Base-by-base conservation (phyloP, 2,888 invertebrate genomes). In the Amphipyra tragopoginis region DNA sequence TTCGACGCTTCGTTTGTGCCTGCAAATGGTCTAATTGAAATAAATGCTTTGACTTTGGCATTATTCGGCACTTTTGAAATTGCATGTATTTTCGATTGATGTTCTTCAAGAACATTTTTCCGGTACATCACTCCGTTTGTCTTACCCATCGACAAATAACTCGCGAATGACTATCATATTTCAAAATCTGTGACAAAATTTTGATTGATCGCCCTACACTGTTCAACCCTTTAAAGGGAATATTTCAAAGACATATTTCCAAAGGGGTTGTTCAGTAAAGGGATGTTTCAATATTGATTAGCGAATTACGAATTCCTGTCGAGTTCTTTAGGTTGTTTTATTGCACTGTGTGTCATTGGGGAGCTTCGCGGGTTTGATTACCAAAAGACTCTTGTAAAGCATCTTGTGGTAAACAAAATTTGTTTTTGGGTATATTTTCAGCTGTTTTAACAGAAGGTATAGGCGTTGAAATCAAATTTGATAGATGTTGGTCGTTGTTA, bases 191-290 rank as follows among this genome's bases (percentile, higher is more conserved):
- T 66, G 68, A 60, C 77, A 80, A 75, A 80, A 80, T 79, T 70
- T 76, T 79, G 79, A 79, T 79, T 79, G 79, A 79, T 79, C 75
- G 61, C 59, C 51, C 55, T 40, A 61, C 60, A 57, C 56, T 65
- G 69, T 58, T 65, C 68, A 76, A 71, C 78, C 79, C 80, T 80
- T 80, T 77, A 71, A 63, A 70, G 60, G 57, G 70, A 72, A 71
- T 74, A 82, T 83, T 74, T 86, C 87, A 87, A 86, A 87, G 87
- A 84, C 87, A 87, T 87, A 86, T 85, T 85, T 86, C 79, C 72
- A 78, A 75, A 78, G 78, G 84, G 81, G 81, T 68, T 70, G 66
- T 67, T 65, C 73, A 58, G 69, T 74, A 79, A 80, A 84, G 84
- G 83, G 85, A 83, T 85, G 82, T 81, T 76, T 65, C 78, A 75